Evolutionary conservation across 2,888 invertebrate species (phyloP).

Genomic region (Epistrophella euchroma): DNA sequence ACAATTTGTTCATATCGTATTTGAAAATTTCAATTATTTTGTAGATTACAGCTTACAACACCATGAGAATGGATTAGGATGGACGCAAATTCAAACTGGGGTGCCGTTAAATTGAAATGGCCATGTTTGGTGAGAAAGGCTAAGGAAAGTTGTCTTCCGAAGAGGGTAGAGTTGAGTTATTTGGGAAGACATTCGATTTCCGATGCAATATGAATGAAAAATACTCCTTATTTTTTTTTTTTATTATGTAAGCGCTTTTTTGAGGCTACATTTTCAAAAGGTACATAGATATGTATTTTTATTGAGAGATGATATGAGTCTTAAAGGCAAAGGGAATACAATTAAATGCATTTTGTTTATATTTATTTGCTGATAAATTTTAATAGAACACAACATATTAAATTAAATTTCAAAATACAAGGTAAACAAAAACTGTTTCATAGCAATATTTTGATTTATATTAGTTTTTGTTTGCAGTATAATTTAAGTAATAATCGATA

Average conservation of each 20-base stretch:
- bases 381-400: no score
- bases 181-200: neutral
- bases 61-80: neutral
- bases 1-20: neutral
- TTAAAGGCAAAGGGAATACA: no score
- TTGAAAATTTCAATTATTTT: slow-evolving; percentile 2
- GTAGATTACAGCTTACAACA: neutral
- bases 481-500: no score
- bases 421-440: no score
- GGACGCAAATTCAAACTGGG: neutral
- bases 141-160: neutral
- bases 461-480: no score
- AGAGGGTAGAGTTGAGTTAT: neutral
- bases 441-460: no score
- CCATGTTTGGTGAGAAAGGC: neutral
- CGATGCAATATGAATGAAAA: neutral
- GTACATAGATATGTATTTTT: neutral
- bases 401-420: no score
- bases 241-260: neutral
- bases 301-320: neutral
- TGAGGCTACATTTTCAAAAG: neutral
- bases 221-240: neutral
- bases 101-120: neutral
- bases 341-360: no score
- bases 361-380: no score